These are phyloP conservation scores for Drosophila nigricruria DNA, from an alignment of 2,888 invertebrate genomes.

Conservation along the genomic window DNA sequence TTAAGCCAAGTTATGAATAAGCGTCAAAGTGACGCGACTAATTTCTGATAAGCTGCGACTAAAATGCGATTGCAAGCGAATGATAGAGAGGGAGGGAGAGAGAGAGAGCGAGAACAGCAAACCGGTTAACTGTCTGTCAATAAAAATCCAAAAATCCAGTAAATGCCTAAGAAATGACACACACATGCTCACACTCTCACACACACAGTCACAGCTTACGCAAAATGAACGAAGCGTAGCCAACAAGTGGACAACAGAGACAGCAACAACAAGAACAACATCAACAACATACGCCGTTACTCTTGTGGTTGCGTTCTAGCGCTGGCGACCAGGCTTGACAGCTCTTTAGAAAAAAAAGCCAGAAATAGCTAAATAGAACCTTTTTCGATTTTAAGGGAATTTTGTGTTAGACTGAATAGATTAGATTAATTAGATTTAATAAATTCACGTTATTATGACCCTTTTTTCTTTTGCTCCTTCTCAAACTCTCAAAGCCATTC, in stretches of 20 bases:
- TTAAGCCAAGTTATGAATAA: slow-evolving; percentile 46
- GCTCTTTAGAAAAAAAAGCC: too few relatives aligned
- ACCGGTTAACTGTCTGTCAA: slow-evolving; percentile 63
- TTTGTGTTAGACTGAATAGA: too few relatives aligned
- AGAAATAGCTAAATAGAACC: too few relatives aligned
- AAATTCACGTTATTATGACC: too few relatives aligned
- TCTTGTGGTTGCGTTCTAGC: slow-evolving; percentile 39
- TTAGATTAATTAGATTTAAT: too few relatives aligned
- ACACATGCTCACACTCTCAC: slow-evolving; percentile 26
- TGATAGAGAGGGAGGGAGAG: neutral
- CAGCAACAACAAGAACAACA: slow-evolving; percentile 19
- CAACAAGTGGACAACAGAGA: slow-evolving; percentile 61
- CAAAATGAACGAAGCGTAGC: slow-evolving; percentile 37
- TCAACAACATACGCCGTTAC: slow-evolving; percentile 41
- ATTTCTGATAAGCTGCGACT: slow-evolving; percentile 51
- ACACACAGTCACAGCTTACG: neutral
- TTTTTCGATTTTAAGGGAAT: too few relatives aligned
- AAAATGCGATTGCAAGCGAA: slow-evolving; percentile 45
- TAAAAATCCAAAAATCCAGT: slow-evolving; percentile 67
- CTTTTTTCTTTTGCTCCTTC: too few relatives aligned
- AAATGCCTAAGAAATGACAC: slow-evolving; percentile 74
- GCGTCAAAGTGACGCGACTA: slow-evolving; percentile 49
- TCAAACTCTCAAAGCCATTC: too few relatives aligned
- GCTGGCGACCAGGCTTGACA: slow-evolving; percentile 37
- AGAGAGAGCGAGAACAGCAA: slow-evolving; percentile 23